Evolutionary conservation across 2,797 vertebrate species (phyloP).

Genomic region (Chaunax sp.): DNA sequence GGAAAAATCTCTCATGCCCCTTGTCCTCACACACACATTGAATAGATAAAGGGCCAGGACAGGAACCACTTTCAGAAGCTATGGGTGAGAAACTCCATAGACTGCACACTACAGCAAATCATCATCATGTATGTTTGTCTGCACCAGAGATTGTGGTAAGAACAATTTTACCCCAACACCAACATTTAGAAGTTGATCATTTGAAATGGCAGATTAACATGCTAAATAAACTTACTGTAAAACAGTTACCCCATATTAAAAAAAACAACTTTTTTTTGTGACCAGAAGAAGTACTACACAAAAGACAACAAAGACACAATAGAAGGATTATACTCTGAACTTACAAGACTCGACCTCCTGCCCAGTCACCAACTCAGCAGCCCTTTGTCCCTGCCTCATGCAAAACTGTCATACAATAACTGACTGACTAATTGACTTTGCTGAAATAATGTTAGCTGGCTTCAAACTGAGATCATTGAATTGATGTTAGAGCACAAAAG

Average conservation of each 20-base stretch:
- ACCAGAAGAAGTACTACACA: conserved; percentile 14
- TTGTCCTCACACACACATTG: conserved; percentile 9
- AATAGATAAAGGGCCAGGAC: conserved; percentile 26
- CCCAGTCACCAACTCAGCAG: conserved; percentile 17
- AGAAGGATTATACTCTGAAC: conserved; percentile 27
- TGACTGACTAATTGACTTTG: conserved; percentile 73
- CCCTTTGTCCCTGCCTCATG: conserved; percentile 25
- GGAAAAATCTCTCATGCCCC: conserved; percentile 1
- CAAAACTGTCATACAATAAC: conserved; percentile 63
- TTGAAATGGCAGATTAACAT: conserved; percentile 19
- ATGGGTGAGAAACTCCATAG: conserved; percentile 22
- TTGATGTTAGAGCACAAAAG: conserved; percentile 40
- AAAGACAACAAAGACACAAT: conserved; percentile 45
- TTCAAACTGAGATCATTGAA: conserved; percentile 54
- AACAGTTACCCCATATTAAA: not conserved
- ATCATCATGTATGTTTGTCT: conserved; percentile 13
- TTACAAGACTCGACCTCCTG: conserved; percentile 30
- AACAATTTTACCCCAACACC: conserved; percentile 2
- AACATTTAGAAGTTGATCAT: conserved; percentile 11
- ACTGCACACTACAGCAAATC: conserved; percentile 8
- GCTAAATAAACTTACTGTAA: conserved; percentile 15
- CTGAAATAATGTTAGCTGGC: conserved; percentile 69
- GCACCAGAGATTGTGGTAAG: conserved; percentile 22
- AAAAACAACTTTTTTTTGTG: conserved; percentile 35
- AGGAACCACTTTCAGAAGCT: conserved; percentile 12